Base-by-base conservation (phyloP, 2,888 invertebrate genomes). In the Nematopogon swammerdamellus region DNA sequence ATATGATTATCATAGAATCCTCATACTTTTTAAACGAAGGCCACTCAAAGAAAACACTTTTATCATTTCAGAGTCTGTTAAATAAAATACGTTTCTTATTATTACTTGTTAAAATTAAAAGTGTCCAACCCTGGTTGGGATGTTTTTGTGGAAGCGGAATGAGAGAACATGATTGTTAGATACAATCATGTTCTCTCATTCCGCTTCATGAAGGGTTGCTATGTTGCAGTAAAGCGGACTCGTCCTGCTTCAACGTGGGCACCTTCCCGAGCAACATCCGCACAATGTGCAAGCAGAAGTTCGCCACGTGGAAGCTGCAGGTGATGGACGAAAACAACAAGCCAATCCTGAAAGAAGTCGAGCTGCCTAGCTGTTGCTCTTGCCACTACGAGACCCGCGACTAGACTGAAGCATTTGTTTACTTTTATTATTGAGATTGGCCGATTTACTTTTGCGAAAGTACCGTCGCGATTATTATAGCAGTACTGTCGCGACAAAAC, bases 331-430 rank as follows among this genome's bases (percentile, higher is more conserved):
- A 60, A 1, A 59, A 63, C 2, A 60, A 62, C 2, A 63, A 65
- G 4, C 63, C 70, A 0, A 69, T 73, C 53, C 64, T 59, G 17
- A 58, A 70, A 1, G 62, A 61, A 19, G 60, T 64, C 0, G 63
- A 68, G 11, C 58, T 76, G 0, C 76, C 76, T 0, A 63, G 70
- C 0, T 77, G 76, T 56, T 77, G 76, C 50, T 69, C 72, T 2
- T 77, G 77, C 48, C 65, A 66, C 48, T 75, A 72, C 50, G 69
- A 61, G 51, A 52, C 55, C 14, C n/a, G 44, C 14, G 47, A 49
- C 42, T 8, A 14, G 14, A 6, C 5, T 25, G 25, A 4, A 25
- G 8, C 8, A 4, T 8, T 25, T 25, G 25, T 25, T 25, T n/a
- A n/a, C n/a, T 6, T 25, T 6, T 25, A 25, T 25, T 8, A 8